Percentiles rank a stretch among this genome's conserved stretches.
These are phyloP conservation scores for Phoenoteleia sp. DNA, from an alignment of 2,888 invertebrate species.

Conservation along the genomic window DNA sequence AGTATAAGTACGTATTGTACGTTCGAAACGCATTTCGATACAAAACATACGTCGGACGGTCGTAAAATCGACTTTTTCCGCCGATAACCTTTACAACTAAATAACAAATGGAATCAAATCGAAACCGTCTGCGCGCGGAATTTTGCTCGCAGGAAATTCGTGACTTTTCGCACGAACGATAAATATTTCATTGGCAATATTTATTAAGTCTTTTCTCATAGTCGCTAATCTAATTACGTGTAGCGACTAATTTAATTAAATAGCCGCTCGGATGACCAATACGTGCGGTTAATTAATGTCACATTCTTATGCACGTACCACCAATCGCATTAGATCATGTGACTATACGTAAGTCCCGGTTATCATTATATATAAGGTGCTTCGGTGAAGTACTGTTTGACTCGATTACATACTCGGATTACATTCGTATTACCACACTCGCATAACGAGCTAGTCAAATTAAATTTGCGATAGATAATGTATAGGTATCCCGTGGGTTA, in stretches of 20 bases:
- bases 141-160: conserved; percentile 1
- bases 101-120: conserved; percentile 32
- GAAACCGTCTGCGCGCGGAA: conserved; percentile 40
- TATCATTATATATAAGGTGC: conserved; percentile 72
- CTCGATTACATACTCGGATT: conserved; percentile 57
- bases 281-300: conserved; percentile 82
- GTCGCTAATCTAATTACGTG: too few species aligned
- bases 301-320: conserved; percentile 81
- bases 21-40: conserved; percentile 42
- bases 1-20: conserved; percentile 55
- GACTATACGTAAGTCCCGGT: conserved; percentile 67
- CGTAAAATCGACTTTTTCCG: conserved; percentile 31
- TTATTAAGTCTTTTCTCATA: conserved; percentile 70
- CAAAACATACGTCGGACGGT: conserved; percentile 41
- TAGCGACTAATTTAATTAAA: conserved; percentile 82
- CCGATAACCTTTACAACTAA: conserved; percentile 22
- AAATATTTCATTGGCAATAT: conserved; percentile 45
- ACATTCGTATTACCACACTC: conserved; percentile 22
- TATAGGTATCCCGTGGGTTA: too few species aligned
- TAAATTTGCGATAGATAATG: conserved; percentile 9
- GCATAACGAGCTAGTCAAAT: conserved; percentile 14
- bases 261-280: conserved; percentile 82
- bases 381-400: conserved; percentile 32
- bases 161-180: conserved; percentile 1
- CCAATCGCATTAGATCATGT: conserved; percentile 78